Evolutionary conservation across 2,113 vertebrate genomes (phyloP).

Genomic region (Microcebus jonahi): DNA sequence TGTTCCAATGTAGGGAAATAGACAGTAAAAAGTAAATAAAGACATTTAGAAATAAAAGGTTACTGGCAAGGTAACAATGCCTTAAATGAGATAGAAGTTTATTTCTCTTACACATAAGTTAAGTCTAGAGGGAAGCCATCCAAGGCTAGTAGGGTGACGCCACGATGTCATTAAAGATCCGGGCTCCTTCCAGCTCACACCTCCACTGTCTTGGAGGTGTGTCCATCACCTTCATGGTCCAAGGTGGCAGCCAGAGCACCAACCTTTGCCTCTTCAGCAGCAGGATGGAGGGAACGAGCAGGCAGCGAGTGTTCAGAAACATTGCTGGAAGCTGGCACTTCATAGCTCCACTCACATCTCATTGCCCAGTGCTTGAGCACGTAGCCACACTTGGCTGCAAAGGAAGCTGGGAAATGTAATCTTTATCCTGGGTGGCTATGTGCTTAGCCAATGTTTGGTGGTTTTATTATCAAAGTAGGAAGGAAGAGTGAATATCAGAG

Average conservation of each 20-base stretch:
- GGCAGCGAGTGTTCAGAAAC: not conserved
- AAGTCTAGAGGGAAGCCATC: not conserved
- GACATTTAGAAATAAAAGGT: not conserved
- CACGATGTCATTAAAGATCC: not conserved
- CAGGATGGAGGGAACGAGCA: not conserved
- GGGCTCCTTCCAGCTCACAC: not conserved
- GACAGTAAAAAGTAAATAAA: not conserved
- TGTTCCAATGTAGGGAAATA: not conserved
- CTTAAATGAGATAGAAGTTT: not conserved
- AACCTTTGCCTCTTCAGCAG: not conserved
- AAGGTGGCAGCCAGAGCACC: not conserved
- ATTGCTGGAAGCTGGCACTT: not conserved
- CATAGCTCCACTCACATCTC: not conserved
- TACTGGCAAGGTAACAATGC: not conserved
- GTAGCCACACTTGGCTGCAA: not conserved
- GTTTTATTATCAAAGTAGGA: not conserved
- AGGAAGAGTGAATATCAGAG: not conserved
- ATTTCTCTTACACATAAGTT: not conserved
- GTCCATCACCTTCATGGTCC: not conserved
- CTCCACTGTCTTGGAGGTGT: not conserved
- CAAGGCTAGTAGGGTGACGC: too few relatives aligned
- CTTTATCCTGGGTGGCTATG: not conserved
- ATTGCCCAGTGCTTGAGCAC: not conserved
- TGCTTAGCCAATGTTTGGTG: not conserved
- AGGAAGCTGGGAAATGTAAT: not conserved